Evolutionary conservation across 2,888 invertebrate genomes (phyloP).

Genomic region (Noctua pronuba): DNA sequence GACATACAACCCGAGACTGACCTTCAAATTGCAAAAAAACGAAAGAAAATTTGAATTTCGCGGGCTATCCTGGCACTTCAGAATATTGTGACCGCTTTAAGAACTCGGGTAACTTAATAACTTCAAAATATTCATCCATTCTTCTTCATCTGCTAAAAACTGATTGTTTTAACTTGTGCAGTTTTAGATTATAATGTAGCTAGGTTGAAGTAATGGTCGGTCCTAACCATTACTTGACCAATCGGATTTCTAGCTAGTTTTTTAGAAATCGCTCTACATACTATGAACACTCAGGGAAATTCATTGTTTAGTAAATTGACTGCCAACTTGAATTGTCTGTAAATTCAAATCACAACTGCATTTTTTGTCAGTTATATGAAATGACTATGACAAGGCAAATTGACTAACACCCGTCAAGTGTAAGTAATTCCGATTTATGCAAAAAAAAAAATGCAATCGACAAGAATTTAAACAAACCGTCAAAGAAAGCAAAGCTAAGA

Average conservation of each 20-base stretch:
- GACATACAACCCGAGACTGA: too few species aligned
- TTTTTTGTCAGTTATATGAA: too few species aligned
- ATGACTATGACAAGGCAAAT: neutral
- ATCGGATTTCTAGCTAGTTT: neutral
- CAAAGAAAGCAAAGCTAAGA: too few species aligned
- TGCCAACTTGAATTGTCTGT: neutral
- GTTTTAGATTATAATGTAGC: neutral
- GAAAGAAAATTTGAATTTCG: too few species aligned
- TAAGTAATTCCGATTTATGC: too few species aligned
- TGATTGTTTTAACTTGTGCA: neutral
- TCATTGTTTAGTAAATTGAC: neutral
- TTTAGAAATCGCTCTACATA: constrained; percentile 1
- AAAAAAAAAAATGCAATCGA: too few species aligned
- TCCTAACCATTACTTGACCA: neutral
- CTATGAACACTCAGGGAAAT: neutral
- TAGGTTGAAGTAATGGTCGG: neutral
- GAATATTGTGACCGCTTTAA: neutral
- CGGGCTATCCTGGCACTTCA: too few species aligned
- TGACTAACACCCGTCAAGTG: too few species aligned
- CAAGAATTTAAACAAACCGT: too few species aligned
- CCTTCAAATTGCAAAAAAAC: too few species aligned
- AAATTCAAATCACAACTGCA: neutral
- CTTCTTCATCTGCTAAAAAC: constrained; percentile 6
- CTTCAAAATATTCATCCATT: neutral
- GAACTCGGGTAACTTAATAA: neutral